Evolutionary conservation across 1,140 invertebrate genomes (phyloP), one percentile per base, ranked within the genome.

Genomic region (Drosophila sturtevanti): DNA sequence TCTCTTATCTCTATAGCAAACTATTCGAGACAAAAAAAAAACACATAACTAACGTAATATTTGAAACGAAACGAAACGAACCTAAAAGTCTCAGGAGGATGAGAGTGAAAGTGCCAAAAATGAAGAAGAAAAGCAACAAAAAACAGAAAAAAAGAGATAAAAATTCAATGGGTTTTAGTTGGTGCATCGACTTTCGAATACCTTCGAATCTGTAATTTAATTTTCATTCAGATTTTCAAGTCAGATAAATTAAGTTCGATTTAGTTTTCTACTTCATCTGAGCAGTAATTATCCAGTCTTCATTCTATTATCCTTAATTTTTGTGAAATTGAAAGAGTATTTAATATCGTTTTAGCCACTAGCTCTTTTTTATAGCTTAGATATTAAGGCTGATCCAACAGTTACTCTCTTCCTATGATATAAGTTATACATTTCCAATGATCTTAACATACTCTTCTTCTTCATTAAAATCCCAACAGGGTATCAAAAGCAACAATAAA

Each of bases 31-130:
- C 51, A 34, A 66, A 61, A 34, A 37, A 63, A 35, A 67, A 63
- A 52, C 35, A 51, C n/a, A 55, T 38, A 24, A 56, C 65, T 81
- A 86, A 67, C 68, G 82, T 87, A 87, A 87, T 87, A 79, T 69
- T 81, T 81, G 67, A 79, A 75, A 71, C 79, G 72, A 70, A 75
- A 64, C 74, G 70, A 70, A 75, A 64, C 75, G 70, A 81, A 67
- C 21, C 68, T 11, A 51, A 68, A 64, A 63, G 55, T 27, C 63
- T 69, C 27, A 55, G 60, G 81, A 85, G 64, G 64, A 73, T 78
- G 71, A 86, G 82, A 86, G 82, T 81, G 82, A 86, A 86, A 86
- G 82, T 86, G 82, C 78, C 68, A 87, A 84, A 79, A 77, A 60
- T 65, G 59, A 77, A 67, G 51, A 58, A 71, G 41, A 54, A 63